Base-by-base conservation (phyloP, 2,113 vertebrate species). In the Oxyruncus cristatus region DNA sequence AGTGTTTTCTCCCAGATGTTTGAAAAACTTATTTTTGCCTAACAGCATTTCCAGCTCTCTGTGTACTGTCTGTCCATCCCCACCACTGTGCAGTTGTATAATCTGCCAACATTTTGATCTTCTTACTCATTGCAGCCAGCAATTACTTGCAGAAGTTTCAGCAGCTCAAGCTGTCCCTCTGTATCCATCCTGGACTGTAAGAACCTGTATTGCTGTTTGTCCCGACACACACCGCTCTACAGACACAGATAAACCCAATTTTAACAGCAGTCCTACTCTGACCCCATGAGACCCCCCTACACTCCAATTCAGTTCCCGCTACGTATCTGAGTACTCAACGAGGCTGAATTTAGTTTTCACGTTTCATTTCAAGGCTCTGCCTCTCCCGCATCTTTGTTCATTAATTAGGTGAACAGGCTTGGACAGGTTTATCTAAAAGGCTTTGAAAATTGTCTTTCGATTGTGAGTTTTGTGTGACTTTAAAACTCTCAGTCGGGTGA, bases 191-290 rank as follows among this genome's bases (percentile, higher is more conserved):
- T 88, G 53, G n/a, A 33, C 44, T 14, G 1, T 52, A 61, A 83
- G 62, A 94, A 20, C 11, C 23, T 63, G 41, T 27, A 50, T 28
- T 14, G 24, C 6, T 41, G 19, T 37, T 53, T 80, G 39, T 56
- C 2, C 19, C 4, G 35, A 1, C 0, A 4, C 3, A 0, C 6
- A 11, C 7, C 12, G 14, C n/a, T 80, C 47, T 67, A 59, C 28
- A 71, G 53, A 28, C 33, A 83, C 7, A 82, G 11, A 52, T 66
- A 50, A 27, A 95, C 47, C 11, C 21, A 77, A 11, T 59, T 86
- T 77, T 66, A 74, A 50, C 14, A 67, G 24, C 18, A 55, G 27
- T 53, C 49, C 5, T 5, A 17, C 35, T 89, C 58, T 39, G 41
- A 74, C 14, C 14, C 28, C 8, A 2, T 53, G 44, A 85, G 21